Evolutionary conservation across 2,797 vertebrate species (phyloP).

Genomic region (Kryptolebias ocellatus): DNA sequence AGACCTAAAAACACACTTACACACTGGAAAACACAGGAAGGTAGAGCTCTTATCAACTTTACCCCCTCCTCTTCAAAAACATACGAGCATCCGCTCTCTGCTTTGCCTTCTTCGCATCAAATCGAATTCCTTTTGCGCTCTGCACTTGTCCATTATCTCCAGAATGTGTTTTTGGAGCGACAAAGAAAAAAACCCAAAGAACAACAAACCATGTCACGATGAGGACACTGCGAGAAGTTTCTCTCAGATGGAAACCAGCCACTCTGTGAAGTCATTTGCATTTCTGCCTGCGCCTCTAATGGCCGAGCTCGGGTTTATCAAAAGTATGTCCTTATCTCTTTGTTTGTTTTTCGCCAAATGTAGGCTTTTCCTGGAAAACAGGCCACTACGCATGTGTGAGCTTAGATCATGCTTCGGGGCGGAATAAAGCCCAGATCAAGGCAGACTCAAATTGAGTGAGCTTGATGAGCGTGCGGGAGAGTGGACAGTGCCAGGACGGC

Average conservation of each 20-base stretch:
- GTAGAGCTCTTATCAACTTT: slow-evolving; percentile 73
- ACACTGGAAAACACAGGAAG: slow-evolving; percentile 64
- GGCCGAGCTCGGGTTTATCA: slow-evolving; percentile 73
- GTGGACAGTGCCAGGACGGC: slow-evolving; percentile 62
- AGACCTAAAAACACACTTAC: slow-evolving; percentile 42
- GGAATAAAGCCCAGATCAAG: slow-evolving; percentile 61
- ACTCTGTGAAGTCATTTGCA: slow-evolving; percentile 75
- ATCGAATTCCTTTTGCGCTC: slow-evolving; percentile 84
- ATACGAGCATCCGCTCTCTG: slow-evolving; percentile 77
- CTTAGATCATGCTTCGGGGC: slow-evolving; percentile 61
- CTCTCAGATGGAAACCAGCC: slow-evolving; percentile 65
- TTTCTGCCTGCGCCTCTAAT: slow-evolving; percentile 69
- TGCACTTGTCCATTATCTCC: slow-evolving; percentile 84
- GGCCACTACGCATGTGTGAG: slow-evolving; percentile 68
- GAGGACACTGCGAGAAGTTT: slow-evolving; percentile 76
- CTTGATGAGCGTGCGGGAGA: slow-evolving; percentile 68
- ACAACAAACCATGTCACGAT: slow-evolving; percentile 81
- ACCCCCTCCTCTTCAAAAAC: slow-evolving; percentile 58
- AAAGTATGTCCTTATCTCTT: slow-evolving; percentile 75
- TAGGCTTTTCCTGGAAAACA: slow-evolving; percentile 83
- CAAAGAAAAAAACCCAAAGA: slow-evolving; percentile 48
- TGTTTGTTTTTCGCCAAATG: slow-evolving; percentile 80
- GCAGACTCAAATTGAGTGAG: slow-evolving; percentile 67
- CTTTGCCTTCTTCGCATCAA: slow-evolving; percentile 82
- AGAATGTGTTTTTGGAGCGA: slow-evolving; percentile 83